Percentiles rank a stretch among this genome's conserved stretches.
phyloP scores from a whole-genome alignment of 2,888 invertebrate genomes.

The Diaperis boleti region DNA sequence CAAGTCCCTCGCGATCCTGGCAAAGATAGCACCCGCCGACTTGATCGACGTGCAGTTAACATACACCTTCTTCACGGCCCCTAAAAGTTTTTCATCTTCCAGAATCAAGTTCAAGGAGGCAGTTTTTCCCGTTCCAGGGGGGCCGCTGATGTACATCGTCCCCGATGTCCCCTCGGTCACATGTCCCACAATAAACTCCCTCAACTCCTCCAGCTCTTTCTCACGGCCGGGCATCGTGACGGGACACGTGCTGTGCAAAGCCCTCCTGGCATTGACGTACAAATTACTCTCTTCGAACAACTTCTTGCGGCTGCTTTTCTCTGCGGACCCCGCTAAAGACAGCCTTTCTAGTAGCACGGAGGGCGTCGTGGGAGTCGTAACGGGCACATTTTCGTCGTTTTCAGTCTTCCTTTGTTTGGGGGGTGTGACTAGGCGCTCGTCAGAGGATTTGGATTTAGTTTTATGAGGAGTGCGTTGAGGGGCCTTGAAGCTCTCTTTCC shows the following conservation, averaged over 20 bases:
- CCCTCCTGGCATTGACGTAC: slow-evolving; percentile 62
- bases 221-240: slow-evolving; percentile 80
- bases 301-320: slow-evolving; percentile 23
- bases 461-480: slow-evolving; percentile 41
- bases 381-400: slow-evolving; percentile 27
- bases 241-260: slow-evolving; percentile 62
- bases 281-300: slow-evolving; percentile 42
- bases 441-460: slow-evolving; percentile 33
- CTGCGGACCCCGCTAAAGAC: slow-evolving; percentile 36
- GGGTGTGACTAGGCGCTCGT: slow-evolving; percentile 56
- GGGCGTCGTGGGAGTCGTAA: slow-evolving; percentile 35
- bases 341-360: slow-evolving; percentile 42
- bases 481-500: slow-evolving; percentile 3
- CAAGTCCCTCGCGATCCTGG: slow-evolving; percentile 81
- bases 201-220: slow-evolving; percentile 77
- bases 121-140: slow-evolving; percentile 98
- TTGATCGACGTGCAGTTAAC: slow-evolving; percentile 92
- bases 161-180: slow-evolving; percentile 76
- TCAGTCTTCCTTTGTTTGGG: slow-evolving; percentile 59
- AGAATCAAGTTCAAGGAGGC: slow-evolving; percentile 85
- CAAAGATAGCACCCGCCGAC: slow-evolving; percentile 85
- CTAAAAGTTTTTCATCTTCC: slow-evolving; percentile 61
- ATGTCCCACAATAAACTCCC: slow-evolving; percentile 76
- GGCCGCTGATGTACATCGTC: slow-evolving; percentile 94
- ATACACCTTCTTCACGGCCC: slow-evolving; percentile 73